phyloP scores from a whole-genome alignment of 2,888 invertebrate genomes.

The Tortrix viridana region DNA sequence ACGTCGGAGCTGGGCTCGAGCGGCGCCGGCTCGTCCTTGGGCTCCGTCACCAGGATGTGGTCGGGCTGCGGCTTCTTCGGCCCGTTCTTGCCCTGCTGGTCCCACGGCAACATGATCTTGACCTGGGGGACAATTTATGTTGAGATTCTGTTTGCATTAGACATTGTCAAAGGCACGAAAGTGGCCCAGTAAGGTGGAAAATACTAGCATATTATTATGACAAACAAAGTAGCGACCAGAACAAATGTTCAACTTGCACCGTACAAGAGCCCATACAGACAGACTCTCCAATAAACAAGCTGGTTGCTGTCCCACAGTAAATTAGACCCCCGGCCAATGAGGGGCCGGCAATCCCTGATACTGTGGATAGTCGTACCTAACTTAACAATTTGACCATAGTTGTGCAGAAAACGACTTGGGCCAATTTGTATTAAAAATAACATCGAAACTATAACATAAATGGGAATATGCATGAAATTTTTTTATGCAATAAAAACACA shows the following conservation, averaged over 20 bases:
- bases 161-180: too few species aligned
- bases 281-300: slow-evolving; percentile 76
- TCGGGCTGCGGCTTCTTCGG: slow-evolving; percentile 99
- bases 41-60: slow-evolving; percentile 98
- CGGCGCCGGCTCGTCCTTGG: slow-evolving; percentile 95
- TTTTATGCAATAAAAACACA: too few species aligned
- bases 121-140: slow-evolving; percentile 85
- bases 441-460: too few species aligned
- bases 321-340: slow-evolving; percentile 70
- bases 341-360: slow-evolving; percentile 72
- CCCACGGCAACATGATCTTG: slow-evolving; percentile 99
- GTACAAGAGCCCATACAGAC: slow-evolving; percentile 72
- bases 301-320: slow-evolving; percentile 71
- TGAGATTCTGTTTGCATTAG: too few species aligned
- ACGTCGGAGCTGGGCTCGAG: slow-evolving; percentile 90
- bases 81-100: slow-evolving; percentile 98
- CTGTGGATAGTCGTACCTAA: slow-evolving; percentile 56
- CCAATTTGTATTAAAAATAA: too few species aligned
- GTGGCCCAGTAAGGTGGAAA: too few species aligned
- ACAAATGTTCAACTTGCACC: slow-evolving; percentile 69
- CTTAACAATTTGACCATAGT: neutral
- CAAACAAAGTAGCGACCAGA: neutral
- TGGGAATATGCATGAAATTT: too few species aligned
- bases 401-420: too few species aligned
- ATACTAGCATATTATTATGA: too few species aligned